Percentiles rank a stretch among this genome's conserved stretches.
Conservation (phyloP, 1,140 invertebrate genomes). For the Wasmannia auropunctata region DNA sequence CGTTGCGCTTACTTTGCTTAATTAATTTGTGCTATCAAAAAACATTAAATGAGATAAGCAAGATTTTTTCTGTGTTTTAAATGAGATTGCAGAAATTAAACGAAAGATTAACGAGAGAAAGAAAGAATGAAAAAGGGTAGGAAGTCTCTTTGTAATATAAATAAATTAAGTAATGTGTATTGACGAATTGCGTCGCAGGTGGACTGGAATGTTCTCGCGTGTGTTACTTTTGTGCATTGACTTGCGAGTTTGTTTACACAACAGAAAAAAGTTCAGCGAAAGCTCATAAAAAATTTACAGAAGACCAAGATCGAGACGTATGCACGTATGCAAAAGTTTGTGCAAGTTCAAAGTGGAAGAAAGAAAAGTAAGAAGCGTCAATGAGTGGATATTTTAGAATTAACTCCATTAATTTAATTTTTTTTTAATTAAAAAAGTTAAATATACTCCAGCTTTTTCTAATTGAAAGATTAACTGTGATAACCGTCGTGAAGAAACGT, state of each 20-base stretch:
- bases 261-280: slow-evolving; percentile 5
- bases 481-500: background rate
- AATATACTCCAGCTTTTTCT: background rate
- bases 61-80: background rate
- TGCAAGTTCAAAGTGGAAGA: background rate
- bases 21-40: background rate
- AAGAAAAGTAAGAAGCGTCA: background rate
- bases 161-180: background rate
- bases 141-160: background rate
- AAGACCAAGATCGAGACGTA: slow-evolving; percentile 1
- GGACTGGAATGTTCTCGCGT: background rate
- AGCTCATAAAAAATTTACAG: slow-evolving; percentile 39
- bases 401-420: background rate
- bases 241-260: slow-evolving; percentile 30
- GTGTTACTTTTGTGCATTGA: slow-evolving; percentile 28
- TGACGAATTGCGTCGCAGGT: background rate
- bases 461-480: background rate
- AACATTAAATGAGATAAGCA: background rate
- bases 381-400: background rate
- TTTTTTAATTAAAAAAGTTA: background rate
- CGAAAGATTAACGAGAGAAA: background rate
- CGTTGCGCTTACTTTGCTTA: background rate
- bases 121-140: background rate
- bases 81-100: background rate
- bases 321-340: background rate